Conservation (phyloP, 2,888 invertebrate genomes). For the Ctenicera cuprea region DNA sequence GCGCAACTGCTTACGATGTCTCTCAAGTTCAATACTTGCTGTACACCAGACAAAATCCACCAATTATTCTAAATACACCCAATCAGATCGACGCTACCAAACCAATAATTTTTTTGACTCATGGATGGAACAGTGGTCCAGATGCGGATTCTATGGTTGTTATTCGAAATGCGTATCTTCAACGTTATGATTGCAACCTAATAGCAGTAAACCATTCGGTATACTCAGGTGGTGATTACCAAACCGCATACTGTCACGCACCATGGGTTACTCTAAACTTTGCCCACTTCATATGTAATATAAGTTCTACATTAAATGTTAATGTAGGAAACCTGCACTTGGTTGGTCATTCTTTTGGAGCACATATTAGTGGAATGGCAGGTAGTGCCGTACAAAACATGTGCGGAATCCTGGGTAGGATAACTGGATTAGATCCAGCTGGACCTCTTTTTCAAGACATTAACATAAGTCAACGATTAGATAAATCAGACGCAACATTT, state of each 20-base stretch:
- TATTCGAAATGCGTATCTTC: neutral
- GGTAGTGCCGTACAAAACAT: conserved; percentile 20
- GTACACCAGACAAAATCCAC: conserved; percentile 5
- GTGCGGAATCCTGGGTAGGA: conserved; percentile 29
- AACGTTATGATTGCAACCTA: neutral
- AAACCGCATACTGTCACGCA: neutral
- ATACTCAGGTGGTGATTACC: neutral
- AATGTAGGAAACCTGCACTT: neutral
- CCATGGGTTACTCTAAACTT: neutral
- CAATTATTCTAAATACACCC: neutral
- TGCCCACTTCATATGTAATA: neutral
- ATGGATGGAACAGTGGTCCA: neutral
- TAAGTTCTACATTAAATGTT: neutral
- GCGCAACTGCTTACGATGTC: neutral
- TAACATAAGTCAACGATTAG: neutral
- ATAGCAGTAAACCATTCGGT: neutral
- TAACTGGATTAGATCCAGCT: conserved; percentile 45
- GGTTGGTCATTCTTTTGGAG: conserved; percentile 47
- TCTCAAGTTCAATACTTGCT: conserved; percentile 12
- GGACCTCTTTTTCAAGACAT: neutral
- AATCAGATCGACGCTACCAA: neutral
- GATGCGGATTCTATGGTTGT: neutral
- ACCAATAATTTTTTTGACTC: neutral
- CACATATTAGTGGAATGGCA: conserved; percentile 33
- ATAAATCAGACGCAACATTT: neutral